These are phyloP conservation scores for Chloropsis cyanopogon DNA, from an alignment of 2,113 vertebrate genomes.

Conservation along the genomic window DNA sequence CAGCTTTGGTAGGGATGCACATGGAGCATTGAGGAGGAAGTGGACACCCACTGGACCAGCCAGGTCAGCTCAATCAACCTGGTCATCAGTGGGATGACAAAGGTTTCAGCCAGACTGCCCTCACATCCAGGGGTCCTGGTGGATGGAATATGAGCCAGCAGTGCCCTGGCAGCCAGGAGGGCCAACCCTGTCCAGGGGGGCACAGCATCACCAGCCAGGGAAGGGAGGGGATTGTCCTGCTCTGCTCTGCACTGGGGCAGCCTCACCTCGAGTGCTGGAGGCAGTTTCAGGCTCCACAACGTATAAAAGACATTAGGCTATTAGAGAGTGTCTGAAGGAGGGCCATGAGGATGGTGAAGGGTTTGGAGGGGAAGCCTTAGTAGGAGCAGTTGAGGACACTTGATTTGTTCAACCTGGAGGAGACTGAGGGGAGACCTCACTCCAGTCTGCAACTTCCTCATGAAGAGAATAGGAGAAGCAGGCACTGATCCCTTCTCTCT, in stretches of 20 bases:
- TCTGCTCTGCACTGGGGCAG: background rate
- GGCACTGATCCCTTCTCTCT: background rate
- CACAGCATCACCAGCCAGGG: accelerated
- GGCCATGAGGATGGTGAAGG: background rate
- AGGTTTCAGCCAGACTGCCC: constrained; percentile 87
- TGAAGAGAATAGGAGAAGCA: background rate
- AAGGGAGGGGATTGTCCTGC: background rate
- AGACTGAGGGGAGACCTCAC: background rate
- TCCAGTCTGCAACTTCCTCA: background rate
- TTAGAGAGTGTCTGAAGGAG: background rate
- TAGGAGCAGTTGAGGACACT: background rate
- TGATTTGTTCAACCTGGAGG: background rate
- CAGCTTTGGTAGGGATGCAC: constrained; percentile 91
- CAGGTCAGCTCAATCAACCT: constrained; percentile 95
- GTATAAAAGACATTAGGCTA: background rate
- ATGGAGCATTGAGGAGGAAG: constrained; percentile 90
- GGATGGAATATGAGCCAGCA: background rate
- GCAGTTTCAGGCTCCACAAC: background rate
- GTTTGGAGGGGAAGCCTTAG: background rate
- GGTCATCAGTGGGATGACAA: constrained; percentile 86
- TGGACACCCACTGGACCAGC: constrained; percentile 90
- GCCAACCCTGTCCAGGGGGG: accelerated
- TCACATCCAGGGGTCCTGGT: constrained; percentile 36
- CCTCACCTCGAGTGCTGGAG: accelerated
- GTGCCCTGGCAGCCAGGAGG: background rate